Conservation (phyloP, 2,113 vertebrate species). For the Orthonyx spaldingii region DNA sequence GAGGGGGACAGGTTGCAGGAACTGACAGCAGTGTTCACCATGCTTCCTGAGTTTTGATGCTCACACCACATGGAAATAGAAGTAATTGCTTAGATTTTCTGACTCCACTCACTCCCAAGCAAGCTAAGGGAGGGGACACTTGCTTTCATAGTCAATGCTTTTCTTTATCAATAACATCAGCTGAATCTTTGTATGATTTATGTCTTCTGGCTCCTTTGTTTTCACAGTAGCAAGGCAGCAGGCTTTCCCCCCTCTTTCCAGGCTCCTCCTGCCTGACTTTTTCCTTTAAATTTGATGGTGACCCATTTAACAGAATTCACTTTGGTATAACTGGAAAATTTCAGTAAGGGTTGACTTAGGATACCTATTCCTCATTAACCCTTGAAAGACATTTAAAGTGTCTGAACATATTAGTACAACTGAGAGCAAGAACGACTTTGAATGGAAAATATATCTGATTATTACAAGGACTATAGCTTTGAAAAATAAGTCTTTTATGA, state of each 20-base stretch:
- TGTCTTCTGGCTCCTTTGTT: not conserved
- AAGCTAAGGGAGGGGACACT: not conserved
- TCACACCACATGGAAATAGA: not conserved
- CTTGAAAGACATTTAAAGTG: not conserved
- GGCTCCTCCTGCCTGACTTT: not conserved
- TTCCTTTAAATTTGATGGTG: not conserved
- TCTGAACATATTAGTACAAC: not conserved
- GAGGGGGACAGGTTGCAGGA: not conserved
- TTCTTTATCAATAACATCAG: not conserved
- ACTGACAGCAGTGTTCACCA: not conserved
- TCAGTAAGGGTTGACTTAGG: not conserved
- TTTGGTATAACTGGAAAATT: not conserved
- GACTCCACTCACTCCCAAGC: not conserved
- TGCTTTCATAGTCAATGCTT: not conserved
- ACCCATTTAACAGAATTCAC: slow-evolving; percentile 6
- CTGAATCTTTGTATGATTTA: not conserved
- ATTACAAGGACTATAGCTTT: not conserved
- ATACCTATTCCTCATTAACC: not conserved
- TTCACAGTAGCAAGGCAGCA: not conserved
- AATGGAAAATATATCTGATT: not conserved
- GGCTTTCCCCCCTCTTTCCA: not conserved
- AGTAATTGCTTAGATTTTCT: not conserved
- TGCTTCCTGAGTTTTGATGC: not conserved
- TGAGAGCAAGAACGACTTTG: not conserved
- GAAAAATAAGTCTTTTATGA: not conserved